These are phyloP conservation scores for Pituophis catenifer DNA, from an alignment of 2,113 vertebrate species.

Conservation along the genomic window DNA sequence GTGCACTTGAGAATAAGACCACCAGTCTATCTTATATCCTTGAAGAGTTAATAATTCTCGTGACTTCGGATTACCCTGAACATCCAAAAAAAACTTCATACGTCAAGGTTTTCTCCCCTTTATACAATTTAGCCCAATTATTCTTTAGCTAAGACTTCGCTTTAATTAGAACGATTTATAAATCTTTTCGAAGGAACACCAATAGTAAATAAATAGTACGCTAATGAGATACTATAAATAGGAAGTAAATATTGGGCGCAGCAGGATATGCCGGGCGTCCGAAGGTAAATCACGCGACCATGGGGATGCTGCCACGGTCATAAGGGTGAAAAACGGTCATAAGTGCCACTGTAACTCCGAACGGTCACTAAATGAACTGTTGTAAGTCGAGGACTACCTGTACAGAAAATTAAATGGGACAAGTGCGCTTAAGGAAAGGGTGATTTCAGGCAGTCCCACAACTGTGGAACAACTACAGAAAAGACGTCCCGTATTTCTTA, in stretches of 20 bases:
- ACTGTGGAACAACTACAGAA: not conserved
- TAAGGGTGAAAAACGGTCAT: not conserved
- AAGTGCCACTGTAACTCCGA: not conserved
- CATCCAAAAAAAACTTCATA: too few relatives aligned
- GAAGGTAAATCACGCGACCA: too few relatives aligned
- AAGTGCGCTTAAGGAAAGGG: not conserved
- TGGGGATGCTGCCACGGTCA: too few relatives aligned
- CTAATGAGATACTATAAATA: not conserved
- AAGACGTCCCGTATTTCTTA: not conserved
- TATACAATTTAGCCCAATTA: not conserved
- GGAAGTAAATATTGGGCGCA: not conserved
- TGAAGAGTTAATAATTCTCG: too few relatives aligned
- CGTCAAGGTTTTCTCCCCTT: too few relatives aligned
- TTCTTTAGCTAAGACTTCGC: not conserved
- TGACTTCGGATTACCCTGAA: too few relatives aligned
- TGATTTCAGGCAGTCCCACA: not conserved
- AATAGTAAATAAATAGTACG: too few relatives aligned
- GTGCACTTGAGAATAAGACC: too few relatives aligned
- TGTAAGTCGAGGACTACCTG: not conserved
- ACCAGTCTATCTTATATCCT: too few relatives aligned
- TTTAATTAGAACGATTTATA: too few relatives aligned
- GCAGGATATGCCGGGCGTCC: not conserved
- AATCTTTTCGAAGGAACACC: too few relatives aligned
- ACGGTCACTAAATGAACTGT: not conserved
- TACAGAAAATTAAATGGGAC: not conserved